Base-by-base conservation (phyloP, 1,140 invertebrate genomes). In the Eubasilissa regina region DNA sequence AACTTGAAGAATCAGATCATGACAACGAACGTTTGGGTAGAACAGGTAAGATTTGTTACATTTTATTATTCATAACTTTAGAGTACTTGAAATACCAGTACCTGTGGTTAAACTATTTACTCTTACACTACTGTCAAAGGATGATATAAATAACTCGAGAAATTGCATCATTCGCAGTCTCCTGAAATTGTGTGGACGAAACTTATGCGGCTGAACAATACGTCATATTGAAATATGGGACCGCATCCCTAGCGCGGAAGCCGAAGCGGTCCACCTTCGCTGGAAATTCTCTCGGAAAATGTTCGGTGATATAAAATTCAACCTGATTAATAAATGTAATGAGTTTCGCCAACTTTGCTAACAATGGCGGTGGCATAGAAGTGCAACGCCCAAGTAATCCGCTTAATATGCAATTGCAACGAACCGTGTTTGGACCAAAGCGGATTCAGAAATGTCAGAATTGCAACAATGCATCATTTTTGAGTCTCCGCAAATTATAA, bases 21-120 rank as follows among this genome's bases (percentile, higher is more conserved):
- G 97, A 98, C 97, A 85, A 97, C 97, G 84, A 98, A 98, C 89
- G 95, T 98, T 81, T 98, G 97, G 97, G 94, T 98, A 83, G 95
- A 97, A 90, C 97, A 98, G 93, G 96, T 97, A 89, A 51, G 43
- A 44, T 62, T 58, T 3, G 1, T 35, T 35, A 1, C 1, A 35
- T 35, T 35, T 35, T 35, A 6, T 35, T 35, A 35, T 35, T 35
- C 25, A 35, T 35, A 1, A 35, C 25, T 35, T 35, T 35, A n/a
- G n/a, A n/a, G n/a, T 35, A 35, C 1, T 35, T 35, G 25, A 35
- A 35, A 35, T 6, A 35, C 25, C 25, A 1, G 25, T 35, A 35
- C 25, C 25, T 35, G 6, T 6, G 25, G 25, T 35, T 35, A 35
- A 35, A 35, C 6, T 35, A 35, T 35, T 35, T 35, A n/a, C n/a